Conservation (phyloP, 2,113 vertebrate species). For the Tricholaema leucomelas region DNA sequence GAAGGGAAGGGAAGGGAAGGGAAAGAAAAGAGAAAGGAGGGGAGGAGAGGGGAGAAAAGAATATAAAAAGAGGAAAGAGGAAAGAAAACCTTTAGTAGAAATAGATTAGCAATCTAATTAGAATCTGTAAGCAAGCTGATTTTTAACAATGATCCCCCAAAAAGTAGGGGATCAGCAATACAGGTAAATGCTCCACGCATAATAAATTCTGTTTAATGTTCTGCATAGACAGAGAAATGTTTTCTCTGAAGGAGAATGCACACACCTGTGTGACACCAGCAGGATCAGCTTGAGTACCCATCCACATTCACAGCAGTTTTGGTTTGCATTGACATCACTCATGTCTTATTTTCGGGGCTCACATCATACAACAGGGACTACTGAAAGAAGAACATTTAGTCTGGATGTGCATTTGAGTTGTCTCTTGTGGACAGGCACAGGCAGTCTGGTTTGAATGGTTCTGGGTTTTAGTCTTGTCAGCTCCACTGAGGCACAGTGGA, state of each 20-base stretch:
- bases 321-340: background rate
- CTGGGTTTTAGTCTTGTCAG: background rate
- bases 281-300: background rate
- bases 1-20: no score
- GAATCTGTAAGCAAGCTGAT: background rate
- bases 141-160: background rate
- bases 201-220: background rate
- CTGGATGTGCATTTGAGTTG: background rate
- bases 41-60: background rate
- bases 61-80: background rate
- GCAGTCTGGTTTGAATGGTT: background rate
- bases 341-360: background rate
- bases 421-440: background rate
- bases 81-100: background rate
- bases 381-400: background rate
- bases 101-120: background rate
- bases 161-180: background rate
- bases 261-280: background rate
- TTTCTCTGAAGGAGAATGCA: background rate
- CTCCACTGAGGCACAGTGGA: background rate
- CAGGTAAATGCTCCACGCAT: background rate
- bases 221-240: background rate
- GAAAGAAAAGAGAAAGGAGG: no score
- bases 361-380: background rate
- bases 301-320: background rate